Evolutionary conservation across 2,113 vertebrate genomes (phyloP), one percentile per base, ranked within the genome.

Genomic region (Arvicanthis niloticus): DNA sequence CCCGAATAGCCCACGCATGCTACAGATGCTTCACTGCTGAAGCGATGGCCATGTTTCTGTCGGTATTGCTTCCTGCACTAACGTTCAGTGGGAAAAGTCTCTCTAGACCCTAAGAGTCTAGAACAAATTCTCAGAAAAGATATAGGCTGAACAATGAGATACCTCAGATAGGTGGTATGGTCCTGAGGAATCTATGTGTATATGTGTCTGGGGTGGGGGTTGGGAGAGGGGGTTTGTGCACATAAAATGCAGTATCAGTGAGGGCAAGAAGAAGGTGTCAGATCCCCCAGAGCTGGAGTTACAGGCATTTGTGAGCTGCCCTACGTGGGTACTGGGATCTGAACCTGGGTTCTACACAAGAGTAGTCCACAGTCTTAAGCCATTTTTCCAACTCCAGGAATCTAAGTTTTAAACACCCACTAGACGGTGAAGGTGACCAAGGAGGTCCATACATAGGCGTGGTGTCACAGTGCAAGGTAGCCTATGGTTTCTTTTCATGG

Each of bases 391-490:
- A 80, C 29, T 17, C 77, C 31, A 56, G 48, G 34, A 56, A 80
- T 7, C 72, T 48, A 29, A 19, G 12, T 48, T 68, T 53, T 48
- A 62, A 85, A 75, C 7, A 29, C 22, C 84, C 56, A 37, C 19
- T 17, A 10, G 78, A 40, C 0, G 26, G 72, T 53, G 26, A 76
- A 8, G 34, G 34, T 11, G 5, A 4, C 1, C 31, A 24, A 40
- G 60, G 15, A 37, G 10, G 16, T 51, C 29, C 17, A 21, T 2
- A 29, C 37, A 17, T 19, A 78, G 48, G 16, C 24, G 24, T 0
- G 37, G 12, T 0, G 7, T 10, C 58, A 24, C 0, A 34, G 7
- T 5, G 0, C 12, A 31, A 29, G 42, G 26, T 21, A 5, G 42
- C 31, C 40, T 34, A 2, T 26, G 26, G 26, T 70, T 45, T 62